phyloP scores from a whole-genome alignment of 1,140 invertebrate genomes.

The Stegodyphus dumicola region DNA sequence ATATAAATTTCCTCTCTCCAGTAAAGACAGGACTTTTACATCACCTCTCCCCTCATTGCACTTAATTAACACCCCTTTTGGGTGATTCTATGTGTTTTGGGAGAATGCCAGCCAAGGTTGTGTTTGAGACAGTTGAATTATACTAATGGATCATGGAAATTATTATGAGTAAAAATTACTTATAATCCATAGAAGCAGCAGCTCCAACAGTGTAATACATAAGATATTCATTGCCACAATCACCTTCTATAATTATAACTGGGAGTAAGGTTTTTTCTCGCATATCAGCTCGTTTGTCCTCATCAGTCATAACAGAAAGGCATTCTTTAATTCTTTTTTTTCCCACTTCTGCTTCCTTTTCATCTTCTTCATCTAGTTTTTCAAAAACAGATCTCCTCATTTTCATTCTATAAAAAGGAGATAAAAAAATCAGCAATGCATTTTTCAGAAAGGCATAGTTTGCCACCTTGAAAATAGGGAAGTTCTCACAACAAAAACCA shows the following conservation, averaged over 20 bases:
- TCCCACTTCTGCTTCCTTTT: neutral
- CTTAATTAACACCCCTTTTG: too few relatives aligned
- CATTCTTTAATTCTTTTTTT: neutral
- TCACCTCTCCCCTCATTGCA: too few relatives aligned
- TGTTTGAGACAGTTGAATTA: too few relatives aligned
- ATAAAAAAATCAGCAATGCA: neutral
- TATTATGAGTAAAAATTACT: neutral
- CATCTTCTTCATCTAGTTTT: neutral
- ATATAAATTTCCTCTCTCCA: too few relatives aligned
- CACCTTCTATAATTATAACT: slow-evolving; percentile 1
- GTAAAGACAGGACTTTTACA: too few relatives aligned
- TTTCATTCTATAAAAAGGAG: neutral
- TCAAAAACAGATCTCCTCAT: neutral
- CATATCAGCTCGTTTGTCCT: neutral
- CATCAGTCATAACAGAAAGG: neutral
- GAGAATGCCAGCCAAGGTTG: too few relatives aligned
- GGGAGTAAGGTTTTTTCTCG: neutral
- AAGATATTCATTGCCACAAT: neutral
- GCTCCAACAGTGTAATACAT: neutral
- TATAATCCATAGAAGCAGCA: neutral
- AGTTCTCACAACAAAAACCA: too few relatives aligned
- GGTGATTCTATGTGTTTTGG: too few relatives aligned
- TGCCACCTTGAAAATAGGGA: neutral
- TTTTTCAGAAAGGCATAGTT: neutral
- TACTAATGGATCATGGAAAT: too few relatives aligned